phyloP scores from a whole-genome alignment of 2,888 invertebrate species.

The Dynastes hyllus region DNA sequence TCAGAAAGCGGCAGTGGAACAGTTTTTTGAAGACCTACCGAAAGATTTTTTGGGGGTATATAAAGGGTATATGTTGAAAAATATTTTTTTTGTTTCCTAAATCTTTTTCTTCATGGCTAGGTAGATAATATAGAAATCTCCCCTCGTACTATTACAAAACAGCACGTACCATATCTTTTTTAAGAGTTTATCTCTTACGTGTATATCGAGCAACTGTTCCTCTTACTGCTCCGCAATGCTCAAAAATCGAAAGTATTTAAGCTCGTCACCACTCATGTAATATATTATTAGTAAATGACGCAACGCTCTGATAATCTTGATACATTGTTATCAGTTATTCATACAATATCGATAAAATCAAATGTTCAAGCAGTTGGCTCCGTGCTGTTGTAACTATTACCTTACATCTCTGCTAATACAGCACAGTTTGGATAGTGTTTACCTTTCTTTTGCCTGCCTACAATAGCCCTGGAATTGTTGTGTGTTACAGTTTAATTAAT shows the following conservation, averaged over 20 bases:
- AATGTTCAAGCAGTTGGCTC: slow-evolving; percentile 38
- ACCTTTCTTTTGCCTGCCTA: not conserved
- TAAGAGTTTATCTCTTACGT: too few species aligned
- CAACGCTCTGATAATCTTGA: slow-evolving; percentile 41
- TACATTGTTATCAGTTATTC: slow-evolving; percentile 46
- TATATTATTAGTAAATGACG: slow-evolving; percentile 36
- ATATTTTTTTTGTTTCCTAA: too few species aligned
- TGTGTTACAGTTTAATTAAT: slow-evolving; percentile 15
- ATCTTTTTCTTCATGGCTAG: too few species aligned
- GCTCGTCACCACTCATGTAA: slow-evolving; percentile 1
- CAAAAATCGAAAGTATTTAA: slow-evolving; percentile 19
- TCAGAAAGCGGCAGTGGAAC: too few species aligned
- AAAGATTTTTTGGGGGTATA: too few species aligned
- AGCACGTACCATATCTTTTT: too few species aligned
- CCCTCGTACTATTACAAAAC: too few species aligned
- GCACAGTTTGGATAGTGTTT: slow-evolving; percentile 10
- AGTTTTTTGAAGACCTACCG: too few species aligned
- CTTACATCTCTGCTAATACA: slow-evolving; percentile 23
- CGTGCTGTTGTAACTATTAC: slow-evolving; percentile 39
- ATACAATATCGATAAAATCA: slow-evolving; percentile 40
- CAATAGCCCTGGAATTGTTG: not conserved
- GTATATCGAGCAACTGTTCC: too few species aligned
- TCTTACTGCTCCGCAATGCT: not conserved
- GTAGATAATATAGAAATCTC: too few species aligned
- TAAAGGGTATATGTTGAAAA: too few species aligned